These are phyloP conservation scores for Pangasius macronema DNA, from an alignment of 2,797 vertebrate species.

Conservation along the genomic window DNA sequence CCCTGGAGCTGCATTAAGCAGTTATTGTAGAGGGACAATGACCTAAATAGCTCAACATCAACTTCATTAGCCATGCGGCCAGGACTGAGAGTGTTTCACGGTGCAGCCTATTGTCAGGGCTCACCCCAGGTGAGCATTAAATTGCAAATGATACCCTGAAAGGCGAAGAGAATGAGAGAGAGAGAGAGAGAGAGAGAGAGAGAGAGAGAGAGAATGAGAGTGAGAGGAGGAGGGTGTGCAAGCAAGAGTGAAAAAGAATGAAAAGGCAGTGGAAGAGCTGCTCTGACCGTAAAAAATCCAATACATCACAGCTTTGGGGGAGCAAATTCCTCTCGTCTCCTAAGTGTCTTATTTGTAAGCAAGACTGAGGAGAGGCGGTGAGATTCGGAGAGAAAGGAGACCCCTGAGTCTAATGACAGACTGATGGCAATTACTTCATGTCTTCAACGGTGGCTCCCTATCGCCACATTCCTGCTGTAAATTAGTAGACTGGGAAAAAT, in stretches of 20 bases:
- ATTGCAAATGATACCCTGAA: constrained; percentile 99
- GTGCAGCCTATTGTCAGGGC: constrained; percentile 87
- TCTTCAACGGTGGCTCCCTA: constrained; percentile 71
- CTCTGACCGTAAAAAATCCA: constrained; percentile 91
- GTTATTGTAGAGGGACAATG: constrained; percentile 97
- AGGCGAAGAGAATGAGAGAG: constrained; percentile 78
- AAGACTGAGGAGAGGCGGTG: constrained; percentile 73
- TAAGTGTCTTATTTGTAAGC: constrained; percentile 84
- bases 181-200: constrained; percentile 69
- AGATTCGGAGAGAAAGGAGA: constrained; percentile 59
- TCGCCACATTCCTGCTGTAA: constrained; percentile 74
- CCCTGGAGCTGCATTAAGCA: constrained; percentile 98
- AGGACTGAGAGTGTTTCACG: constrained; percentile 86
- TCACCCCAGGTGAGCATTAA: constrained; percentile 99
- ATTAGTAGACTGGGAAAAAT: constrained; percentile 73
- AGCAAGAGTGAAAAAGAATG: constrained; percentile 83
- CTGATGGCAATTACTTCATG: constrained; percentile 81
- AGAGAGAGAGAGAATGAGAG: constrained; percentile 75
- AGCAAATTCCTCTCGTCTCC: constrained; percentile 83
- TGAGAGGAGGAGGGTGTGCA: constrained; percentile 68
- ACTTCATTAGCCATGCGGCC: constrained; percentile 93
- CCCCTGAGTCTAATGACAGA: constrained; percentile 77
- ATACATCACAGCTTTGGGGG: constrained; percentile 87
- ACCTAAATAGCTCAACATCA: constrained; percentile 97
- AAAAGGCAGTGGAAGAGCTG: constrained; percentile 87